Base-by-base conservation (phyloP, 2,888 invertebrate genomes). In the Lutraria lutraria region DNA sequence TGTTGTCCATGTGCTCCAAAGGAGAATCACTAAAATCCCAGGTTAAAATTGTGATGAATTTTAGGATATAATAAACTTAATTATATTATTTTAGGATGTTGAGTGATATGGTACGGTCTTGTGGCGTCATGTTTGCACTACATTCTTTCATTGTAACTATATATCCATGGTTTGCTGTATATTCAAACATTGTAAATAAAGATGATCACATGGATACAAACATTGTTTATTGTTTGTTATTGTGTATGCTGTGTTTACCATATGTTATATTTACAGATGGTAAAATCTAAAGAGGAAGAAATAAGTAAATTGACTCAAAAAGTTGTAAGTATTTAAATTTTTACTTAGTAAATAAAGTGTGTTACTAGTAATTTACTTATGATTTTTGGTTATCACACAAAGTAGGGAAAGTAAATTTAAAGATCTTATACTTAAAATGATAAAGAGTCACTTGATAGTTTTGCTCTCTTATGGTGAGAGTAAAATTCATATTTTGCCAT, bases 241-340 rank as follows among this genome's bases (percentile, higher is more conserved):
- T 53, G 54, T 84, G 68, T 15, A 13, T 21, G 21, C 19, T 63
- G 54, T 76, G 52, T 76, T n/a, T 54, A 43, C 2, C 43, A 43
- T 43, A 43, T 43, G 43, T 43, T 53, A 54, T 76, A 29, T 43
- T 85, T 85, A 80, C 91, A 94, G 94, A 91, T 92, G 43, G 88
- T 94, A 15, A 93, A 90, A 87, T 60, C 81, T 12, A 95, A 95
- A 90, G 94, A 95, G 83, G 94, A 94, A 83, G 94, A 94, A 90
- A 93, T 95, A 79, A 83, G 87, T 54, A 94, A 94, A 82, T 90
- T 95, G 89, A 93, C 95, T 82, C 91, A 93, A 52, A 94, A 94
- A 93, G 88, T 95, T 93, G 95, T 95, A 89, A 92, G 94, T 87
- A 15, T 1, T 13, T 56, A 0, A 21, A 72, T 25, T 53, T 68